Percentiles rank a stretch among this genome's conserved stretches.
Evolutionary conservation across 1,140 invertebrate species (phyloP).

Genomic region (Dysdera silvatica): DNA sequence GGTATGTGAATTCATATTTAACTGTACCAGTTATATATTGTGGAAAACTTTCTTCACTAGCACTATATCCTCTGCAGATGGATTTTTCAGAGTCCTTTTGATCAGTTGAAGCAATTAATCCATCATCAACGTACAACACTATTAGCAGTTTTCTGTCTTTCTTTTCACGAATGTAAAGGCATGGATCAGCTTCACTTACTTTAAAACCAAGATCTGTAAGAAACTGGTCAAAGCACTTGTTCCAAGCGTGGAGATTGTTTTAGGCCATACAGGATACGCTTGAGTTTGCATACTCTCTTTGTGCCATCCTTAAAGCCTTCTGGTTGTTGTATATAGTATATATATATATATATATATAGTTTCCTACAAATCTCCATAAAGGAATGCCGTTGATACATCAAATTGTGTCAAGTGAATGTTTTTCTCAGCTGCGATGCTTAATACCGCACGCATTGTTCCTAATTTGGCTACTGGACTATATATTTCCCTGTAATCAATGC

Average conservation of each 20-base stretch:
- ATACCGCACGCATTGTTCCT: background rate
- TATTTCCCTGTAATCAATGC: constrained; percentile 25
- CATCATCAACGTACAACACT: constrained; percentile 32
- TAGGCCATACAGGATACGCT: no score
- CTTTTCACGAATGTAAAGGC: constrained; percentile 14
- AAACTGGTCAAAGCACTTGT: background rate
- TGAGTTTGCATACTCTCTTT: background rate
- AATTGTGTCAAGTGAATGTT: constrained; percentile 19
- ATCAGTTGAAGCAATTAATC: constrained; percentile 4
- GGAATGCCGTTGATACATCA: constrained; percentile 42
- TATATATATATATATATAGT: no score
- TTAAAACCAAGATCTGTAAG: background rate
- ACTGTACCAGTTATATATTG: constrained; percentile 45
- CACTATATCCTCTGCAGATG: constrained; percentile 37
- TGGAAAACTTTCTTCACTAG: constrained; percentile 43
- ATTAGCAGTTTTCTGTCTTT: background rate
- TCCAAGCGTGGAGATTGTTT: background rate
- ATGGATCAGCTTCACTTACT: constrained; percentile 12
- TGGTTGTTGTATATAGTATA: no score
- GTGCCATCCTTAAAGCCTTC: no score
- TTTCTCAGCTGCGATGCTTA: constrained; percentile 1
- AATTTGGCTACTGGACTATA: constrained; percentile 25
- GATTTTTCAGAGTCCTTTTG: background rate
- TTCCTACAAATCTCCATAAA: constrained; percentile 44
- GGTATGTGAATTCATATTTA: background rate